Evolutionary conservation across 2,797 vertebrate species (phyloP), one percentile per base, ranked within the genome.

Genomic region (Paratrypauchen microcephalus): DNA sequence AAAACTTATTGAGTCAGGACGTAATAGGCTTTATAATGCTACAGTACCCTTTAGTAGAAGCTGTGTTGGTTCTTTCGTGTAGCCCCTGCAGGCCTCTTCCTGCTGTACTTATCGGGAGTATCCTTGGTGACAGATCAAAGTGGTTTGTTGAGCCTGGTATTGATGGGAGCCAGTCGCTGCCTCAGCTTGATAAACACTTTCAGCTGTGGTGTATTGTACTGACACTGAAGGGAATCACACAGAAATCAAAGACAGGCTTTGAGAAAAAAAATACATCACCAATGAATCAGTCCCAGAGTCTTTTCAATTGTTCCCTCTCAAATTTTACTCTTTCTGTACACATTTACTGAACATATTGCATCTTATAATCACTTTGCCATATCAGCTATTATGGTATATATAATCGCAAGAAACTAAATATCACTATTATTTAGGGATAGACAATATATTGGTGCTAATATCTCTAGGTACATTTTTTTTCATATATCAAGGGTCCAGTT

Each of bases 61-160:
- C 32, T 41, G 59, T 60, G 8, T 39, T 39, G 11, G n/a, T n/a
- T 32, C 28, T 60, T 60, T 60, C 7, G n/a, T 36, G 58, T 60
- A 19, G 28, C 28, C 11, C 26, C 59, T 48, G 23, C 8, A 4
- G 41, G 39, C 70, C 68, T 12, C 77, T 72, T 73, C 76, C 81
- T 32, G 65, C 68, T 65, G 69, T 70, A 75, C 76, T 73, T 70
- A 80, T 45, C 62, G 16, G 30, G 21, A 48, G 41, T 64, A 9
- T 45, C 39, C 62, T 47, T 23, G 23, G 41, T 64, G 62, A 47
- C 23, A 48, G 39, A 64, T 64, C 62, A 64, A 64, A 64, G 62
- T 23, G 13, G 8, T 48, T 24, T 24, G 41, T 64, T 48, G 41
- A 64, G 62, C 62, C 60, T 47, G 62, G 21, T 26, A 26, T 48